Evolutionary conservation across 2,113 vertebrate species (phyloP).

Genomic region (Sinocyclocheilus rhinocerous): DNA sequence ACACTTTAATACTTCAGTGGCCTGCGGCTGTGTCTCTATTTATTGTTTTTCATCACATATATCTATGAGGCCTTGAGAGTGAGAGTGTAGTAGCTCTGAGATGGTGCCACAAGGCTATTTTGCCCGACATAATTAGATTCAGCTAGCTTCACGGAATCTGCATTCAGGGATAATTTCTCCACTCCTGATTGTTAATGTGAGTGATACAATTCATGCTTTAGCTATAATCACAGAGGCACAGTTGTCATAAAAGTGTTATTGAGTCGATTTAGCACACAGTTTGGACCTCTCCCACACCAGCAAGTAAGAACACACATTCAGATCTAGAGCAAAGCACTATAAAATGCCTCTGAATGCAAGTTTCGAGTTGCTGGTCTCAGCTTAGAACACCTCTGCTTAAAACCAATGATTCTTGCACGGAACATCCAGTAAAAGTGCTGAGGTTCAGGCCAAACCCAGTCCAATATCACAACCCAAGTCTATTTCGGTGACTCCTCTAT

Average conservation of each 20-base stretch:
- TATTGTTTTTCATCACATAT: conserved; percentile 60
- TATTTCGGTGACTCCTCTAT: conserved; percentile 68
- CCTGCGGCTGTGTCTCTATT: conserved; percentile 43
- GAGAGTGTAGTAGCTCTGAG: background rate
- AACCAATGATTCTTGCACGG: conserved; percentile 65
- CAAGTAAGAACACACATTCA: conserved; percentile 53
- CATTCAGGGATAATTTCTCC: background rate
- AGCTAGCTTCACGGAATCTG: background rate
- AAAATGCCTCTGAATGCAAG: conserved; percentile 61
- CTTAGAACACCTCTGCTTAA: conserved; percentile 62
- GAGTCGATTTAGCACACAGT: background rate
- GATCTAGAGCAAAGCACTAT: conserved; percentile 62
- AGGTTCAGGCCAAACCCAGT: conserved; percentile 68
- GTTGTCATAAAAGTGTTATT: background rate
- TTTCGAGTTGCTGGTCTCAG: conserved; percentile 59
- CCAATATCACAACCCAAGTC: conserved; percentile 74
- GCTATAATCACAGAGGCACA: background rate
- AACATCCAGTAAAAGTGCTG: conserved; percentile 51
- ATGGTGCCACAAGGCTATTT: conserved; percentile 7
- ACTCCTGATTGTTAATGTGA: conserved; percentile 28
- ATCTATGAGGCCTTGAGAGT: conserved; percentile 44
- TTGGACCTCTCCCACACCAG: conserved; percentile 19
- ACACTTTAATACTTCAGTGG: conserved; percentile 10
- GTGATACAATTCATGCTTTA: conserved; percentile 5
- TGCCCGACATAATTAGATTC: background rate